Base-by-base conservation (phyloP, 2,888 invertebrate species). In the Drosophila kanekoi region DNA sequence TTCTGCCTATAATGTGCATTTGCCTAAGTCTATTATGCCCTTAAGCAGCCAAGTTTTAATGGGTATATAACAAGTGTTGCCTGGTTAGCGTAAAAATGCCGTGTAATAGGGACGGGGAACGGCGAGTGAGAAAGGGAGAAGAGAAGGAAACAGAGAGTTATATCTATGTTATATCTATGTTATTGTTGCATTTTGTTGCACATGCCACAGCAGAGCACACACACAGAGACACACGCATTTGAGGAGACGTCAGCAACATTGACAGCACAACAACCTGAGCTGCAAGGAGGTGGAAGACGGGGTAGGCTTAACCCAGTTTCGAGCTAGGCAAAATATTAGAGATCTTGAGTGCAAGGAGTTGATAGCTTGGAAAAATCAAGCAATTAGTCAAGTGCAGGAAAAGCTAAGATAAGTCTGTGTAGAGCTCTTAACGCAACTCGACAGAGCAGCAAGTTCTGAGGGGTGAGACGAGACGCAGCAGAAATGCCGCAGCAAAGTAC, bases 71-170 rank as follows among this genome's bases (percentile, higher is more conserved):
- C 69, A 72, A 62, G 64, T 76, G 76, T 59, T 72, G 75, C 54
- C 57, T 66, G 59, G 54, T 60, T 61, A 60, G 76, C 61, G 72
- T 64, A 69, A 58, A 75, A 72, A 72, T 60, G 59, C 54, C 59
- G 47, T 49, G 40, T 59, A 54, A 58, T 45, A 5, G 9, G 37
- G 51, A 18, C 16, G 16, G 41, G 18, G 4, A 62, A 62, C 6
- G 16, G 13, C 16, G 33, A 18, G 14, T 0, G 14, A 9, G 14
- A 8, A 8, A 4, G 18, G 10, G 14, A 3, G 16, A 8, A 4
- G 18, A 8, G 14, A 3, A n/a, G n/a, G 16, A 23, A 16, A 10
- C 10, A 3, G 13, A 28, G 35, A 9, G 49, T 16, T 10, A 23
- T 23, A 23, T 23, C 23, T 20, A 20, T 20, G 11, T 11, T 48